These are phyloP conservation scores for Chymomyza caudatula DNA, from an alignment of 2,888 invertebrate genomes.

Conservation along the genomic window DNA sequence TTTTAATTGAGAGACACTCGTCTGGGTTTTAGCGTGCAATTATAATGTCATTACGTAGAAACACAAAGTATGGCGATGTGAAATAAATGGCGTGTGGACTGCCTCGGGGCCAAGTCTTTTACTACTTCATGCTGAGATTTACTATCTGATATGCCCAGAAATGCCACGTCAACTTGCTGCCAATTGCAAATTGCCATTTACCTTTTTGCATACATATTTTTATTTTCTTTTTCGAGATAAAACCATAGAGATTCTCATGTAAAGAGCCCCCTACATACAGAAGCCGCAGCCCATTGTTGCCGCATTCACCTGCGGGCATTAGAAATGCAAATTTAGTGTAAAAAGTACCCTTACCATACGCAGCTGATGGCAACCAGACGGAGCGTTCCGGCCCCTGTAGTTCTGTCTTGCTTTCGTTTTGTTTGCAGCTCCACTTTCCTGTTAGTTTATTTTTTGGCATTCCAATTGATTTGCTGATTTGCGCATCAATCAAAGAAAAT, in stretches of 20 bases:
- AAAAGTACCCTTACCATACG: constrained; percentile 25
- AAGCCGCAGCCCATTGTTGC: background rate
- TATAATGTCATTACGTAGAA: constrained; percentile 67
- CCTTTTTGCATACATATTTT: constrained; percentile 23
- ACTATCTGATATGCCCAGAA: background rate
- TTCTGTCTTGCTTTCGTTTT: background rate
- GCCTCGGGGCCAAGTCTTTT: constrained; percentile 8
- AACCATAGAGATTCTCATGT: constrained; percentile 44
- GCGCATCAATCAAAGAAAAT: constrained; percentile 58
- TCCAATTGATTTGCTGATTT: constrained; percentile 67
- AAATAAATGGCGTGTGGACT: constrained; percentile 25
- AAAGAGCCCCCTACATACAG: constrained; percentile 6
- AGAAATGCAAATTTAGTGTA: constrained; percentile 56
- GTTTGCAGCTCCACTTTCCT: constrained; percentile 8
- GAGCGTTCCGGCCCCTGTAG: background rate
- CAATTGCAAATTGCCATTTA: background rate
- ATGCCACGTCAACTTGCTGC: background rate
- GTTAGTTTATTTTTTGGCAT: constrained; percentile 44
- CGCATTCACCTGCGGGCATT: constrained; percentile 31
- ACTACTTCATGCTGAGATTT: background rate
- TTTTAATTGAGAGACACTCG: constrained; percentile 70
- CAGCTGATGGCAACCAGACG: background rate
- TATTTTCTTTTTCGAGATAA: constrained; percentile 10
- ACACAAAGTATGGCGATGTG: constrained; percentile 37
- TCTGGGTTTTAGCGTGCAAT: constrained; percentile 61